These are phyloP conservation scores for Diachasma alloeum DNA, from an alignment of 1,140 invertebrate species.

Conservation along the genomic window DNA sequence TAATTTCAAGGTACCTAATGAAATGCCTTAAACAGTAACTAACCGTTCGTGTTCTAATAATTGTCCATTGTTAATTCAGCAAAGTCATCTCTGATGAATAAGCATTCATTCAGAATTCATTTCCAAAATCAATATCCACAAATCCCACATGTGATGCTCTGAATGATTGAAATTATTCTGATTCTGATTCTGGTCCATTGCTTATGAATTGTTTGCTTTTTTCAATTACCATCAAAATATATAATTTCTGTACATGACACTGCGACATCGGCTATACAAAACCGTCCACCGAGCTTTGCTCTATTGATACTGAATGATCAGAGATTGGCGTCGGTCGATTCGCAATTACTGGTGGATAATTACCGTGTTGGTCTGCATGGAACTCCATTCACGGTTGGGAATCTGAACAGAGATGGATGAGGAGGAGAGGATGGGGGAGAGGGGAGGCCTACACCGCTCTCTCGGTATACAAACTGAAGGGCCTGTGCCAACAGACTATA, in stretches of 20 bases:
- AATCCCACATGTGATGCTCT: not conserved
- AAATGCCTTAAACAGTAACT: conserved; percentile 43
- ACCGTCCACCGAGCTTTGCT: not conserved
- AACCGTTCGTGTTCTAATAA: conserved; percentile 27
- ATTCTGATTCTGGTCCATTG: too few relatives aligned
- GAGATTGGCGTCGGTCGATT: conserved; percentile 47
- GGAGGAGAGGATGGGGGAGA: not conserved
- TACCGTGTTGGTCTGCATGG: conserved; percentile 36
- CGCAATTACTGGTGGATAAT: conserved; percentile 48
- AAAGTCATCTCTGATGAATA: too few relatives aligned
- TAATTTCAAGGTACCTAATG: conserved; percentile 38
- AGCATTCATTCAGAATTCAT: not conserved
- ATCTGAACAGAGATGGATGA: not conserved
- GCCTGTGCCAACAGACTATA: not conserved
- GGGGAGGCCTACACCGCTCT: not conserved
- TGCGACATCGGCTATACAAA: not conserved
- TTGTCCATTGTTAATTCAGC: too few relatives aligned
- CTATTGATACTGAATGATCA: conserved; percentile 48
- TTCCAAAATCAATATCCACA: not conserved
- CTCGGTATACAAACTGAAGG: not conserved
- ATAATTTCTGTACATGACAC: not conserved
- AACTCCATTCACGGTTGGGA: conserved; percentile 16
- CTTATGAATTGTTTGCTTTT: not conserved
- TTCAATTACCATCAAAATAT: not conserved
- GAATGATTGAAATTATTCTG: not conserved